Conservation (phyloP, 37 sponge, comb jelly and placozoan species). For the Oopsacas minuta region DNA sequence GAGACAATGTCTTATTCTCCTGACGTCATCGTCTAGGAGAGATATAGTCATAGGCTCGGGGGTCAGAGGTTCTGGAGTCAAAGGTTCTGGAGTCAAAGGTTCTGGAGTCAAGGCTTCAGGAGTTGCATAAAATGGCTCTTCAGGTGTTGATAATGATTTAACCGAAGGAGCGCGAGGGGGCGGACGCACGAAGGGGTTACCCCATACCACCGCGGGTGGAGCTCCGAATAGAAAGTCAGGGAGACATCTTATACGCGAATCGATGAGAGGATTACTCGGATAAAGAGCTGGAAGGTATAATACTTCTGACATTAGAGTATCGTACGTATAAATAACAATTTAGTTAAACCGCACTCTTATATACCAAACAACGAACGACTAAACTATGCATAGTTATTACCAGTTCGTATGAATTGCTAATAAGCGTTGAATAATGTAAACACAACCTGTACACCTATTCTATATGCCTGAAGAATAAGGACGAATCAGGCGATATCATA, state of each 20-base stretch:
- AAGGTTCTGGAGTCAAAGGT: neutral
- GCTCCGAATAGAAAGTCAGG: conserved; percentile 14
- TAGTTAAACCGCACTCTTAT: too few species aligned
- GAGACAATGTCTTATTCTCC: neutral
- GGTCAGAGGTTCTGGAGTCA: neutral
- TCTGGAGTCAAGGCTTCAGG: neutral
- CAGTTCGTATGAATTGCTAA: too few species aligned
- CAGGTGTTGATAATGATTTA: neutral
- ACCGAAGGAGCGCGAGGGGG: neutral
- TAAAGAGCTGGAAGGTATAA: neutral
- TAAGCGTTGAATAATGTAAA: too few species aligned
- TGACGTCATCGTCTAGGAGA: neutral
- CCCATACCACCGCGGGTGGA: neutral
- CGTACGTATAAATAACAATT: too few species aligned
- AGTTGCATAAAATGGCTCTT: too few species aligned
- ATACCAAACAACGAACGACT: too few species aligned
- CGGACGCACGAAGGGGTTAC: neutral
- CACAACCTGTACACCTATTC: too few species aligned
- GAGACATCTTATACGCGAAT: neutral
- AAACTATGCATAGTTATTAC: too few species aligned
- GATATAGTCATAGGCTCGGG: neutral
- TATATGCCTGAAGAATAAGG: too few species aligned
- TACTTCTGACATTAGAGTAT: neutral
- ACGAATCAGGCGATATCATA: too few species aligned
- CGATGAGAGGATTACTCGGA: neutral